Base-by-base conservation (phyloP, 2,797 vertebrate genomes). In the Phataginus tetradactyla region DNA sequence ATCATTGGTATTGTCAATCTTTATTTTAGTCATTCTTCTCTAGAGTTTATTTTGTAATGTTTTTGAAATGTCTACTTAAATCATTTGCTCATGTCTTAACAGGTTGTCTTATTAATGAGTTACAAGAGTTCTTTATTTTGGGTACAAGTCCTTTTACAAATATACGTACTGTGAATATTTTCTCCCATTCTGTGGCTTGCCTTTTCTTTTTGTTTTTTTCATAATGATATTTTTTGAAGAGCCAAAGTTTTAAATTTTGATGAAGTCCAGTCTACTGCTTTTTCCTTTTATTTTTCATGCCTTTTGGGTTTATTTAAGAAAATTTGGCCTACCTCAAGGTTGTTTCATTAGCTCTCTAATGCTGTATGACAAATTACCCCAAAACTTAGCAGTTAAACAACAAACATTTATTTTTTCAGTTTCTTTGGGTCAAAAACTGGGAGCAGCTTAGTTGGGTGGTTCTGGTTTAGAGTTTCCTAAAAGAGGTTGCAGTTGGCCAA, bases 41-140 rank as follows among this genome's bases (percentile, higher is more conserved):
- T 51, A 80, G 37, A 83, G 49, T 64, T 83, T 45, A 83, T 77
- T 77, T 89, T 61, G 39, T 14, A 32, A 90, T 84, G 39, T 77
- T 89, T 88, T 68, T 77, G 69, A 68, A 61, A 84, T 77, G 39
- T 81, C 78, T 87, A 5, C 74, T 51, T 42, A 32, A 32, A 37
- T 74, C 45, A 64, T 91, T 74, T 89, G 39, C n/a, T 84, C 69
- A 77, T 57, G 57, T 89, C 83, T 83, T 75, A 89, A 68, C 57
- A 49, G 25, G 27, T 55, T 42, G 37, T 83, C 25, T 83, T 57
- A 49, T 15, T 71, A 81, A 32, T 81, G 86, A 75, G 32, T 64
- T 89, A 42, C 66, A 49, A 32, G 78, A 39, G 32, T 83, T 83
- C 49, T 83, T 75, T 83, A 66, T 75, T 75, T 32, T 57, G 39